Percentiles rank a stretch among this genome's conserved stretches.
These are phyloP conservation scores for Alethe castanea DNA, from an alignment of 2,113 vertebrate species.

Conservation along the genomic window DNA sequence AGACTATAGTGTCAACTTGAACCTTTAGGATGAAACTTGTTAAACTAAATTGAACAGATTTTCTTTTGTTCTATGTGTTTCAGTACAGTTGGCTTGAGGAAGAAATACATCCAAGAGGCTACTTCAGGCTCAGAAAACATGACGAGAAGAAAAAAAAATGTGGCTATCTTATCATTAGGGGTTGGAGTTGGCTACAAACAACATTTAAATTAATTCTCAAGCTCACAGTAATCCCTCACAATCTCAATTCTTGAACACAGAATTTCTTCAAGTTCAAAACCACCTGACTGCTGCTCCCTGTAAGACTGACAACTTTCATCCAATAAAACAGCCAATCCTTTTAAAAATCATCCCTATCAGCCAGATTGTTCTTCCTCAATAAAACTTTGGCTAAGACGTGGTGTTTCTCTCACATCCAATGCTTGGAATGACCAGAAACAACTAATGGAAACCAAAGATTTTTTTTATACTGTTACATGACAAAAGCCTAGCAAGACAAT, in stretches of 20 bases:
- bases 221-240: not conserved
- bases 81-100: not conserved
- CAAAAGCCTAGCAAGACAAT: not conserved
- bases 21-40: not conserved
- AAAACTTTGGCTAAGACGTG: not conserved
- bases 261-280: not conserved
- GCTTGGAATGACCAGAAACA: not conserved
- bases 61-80: not conserved
- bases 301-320: not conserved
- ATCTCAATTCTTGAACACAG: not conserved
- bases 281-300: not conserved
- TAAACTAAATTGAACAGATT: not conserved
- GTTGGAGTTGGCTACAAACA: not conserved
- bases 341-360: not conserved
- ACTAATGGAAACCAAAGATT: not conserved
- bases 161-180: not conserved
- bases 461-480: not conserved
- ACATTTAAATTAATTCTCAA: not conserved
- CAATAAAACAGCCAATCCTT: not conserved
- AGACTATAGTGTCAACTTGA: not conserved
- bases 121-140: not conserved
- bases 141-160: not conserved
- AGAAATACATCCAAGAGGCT: not conserved
- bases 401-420: not conserved
- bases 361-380: not conserved